Evolutionary conservation across 2,797 vertebrate genomes (phyloP).

Genomic region (Gastrophryne carolinensis): DNA sequence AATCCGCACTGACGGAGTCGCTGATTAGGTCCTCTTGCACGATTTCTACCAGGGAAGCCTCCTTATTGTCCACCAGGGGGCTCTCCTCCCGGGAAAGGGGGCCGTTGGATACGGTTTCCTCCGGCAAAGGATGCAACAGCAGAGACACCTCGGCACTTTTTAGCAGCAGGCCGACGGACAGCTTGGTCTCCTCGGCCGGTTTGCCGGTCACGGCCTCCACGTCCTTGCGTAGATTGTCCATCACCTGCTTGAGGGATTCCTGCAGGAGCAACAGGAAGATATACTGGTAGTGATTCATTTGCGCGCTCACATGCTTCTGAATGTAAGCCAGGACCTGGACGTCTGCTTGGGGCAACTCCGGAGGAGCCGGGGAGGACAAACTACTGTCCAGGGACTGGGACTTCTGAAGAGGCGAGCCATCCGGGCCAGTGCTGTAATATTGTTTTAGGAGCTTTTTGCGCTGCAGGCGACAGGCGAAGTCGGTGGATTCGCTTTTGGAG

Average conservation of each 20-base stretch:
- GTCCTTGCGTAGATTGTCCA: slow-evolving; percentile 88
- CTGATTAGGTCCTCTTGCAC: slow-evolving; percentile 62
- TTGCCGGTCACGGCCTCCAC: slow-evolving; percentile 79
- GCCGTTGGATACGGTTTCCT: slow-evolving; percentile 66
- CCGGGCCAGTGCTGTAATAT: slow-evolving; percentile 81
- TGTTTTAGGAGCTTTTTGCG: slow-evolving; percentile 89
- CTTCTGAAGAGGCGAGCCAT: slow-evolving; percentile 74
- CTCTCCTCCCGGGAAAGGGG: slow-evolving; percentile 65
- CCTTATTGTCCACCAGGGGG: slow-evolving; percentile 59
- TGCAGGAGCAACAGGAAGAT: slow-evolving; percentile 89
- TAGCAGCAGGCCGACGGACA: slow-evolving; percentile 85
- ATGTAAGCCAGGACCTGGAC: slow-evolving; percentile 85
- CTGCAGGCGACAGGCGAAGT: slow-evolving; percentile 79
- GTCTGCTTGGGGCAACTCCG: slow-evolving; percentile 73
- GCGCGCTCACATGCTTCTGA: slow-evolving; percentile 87
- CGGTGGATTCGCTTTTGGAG: slow-evolving; percentile 81
- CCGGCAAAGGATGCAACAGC: slow-evolving; percentile 83
- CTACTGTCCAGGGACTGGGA: slow-evolving; percentile 69
- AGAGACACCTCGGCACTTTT: slow-evolving; percentile 90
- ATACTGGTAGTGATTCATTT: slow-evolving; percentile 94
- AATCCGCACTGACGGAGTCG: slow-evolving; percentile 57
- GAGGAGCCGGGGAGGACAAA: slow-evolving; percentile 59
- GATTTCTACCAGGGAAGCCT: slow-evolving; percentile 79
- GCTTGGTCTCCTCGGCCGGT: slow-evolving; percentile 70
- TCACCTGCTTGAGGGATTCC: slow-evolving; percentile 83